Percentiles rank a stretch among this genome's conserved stretches.
phyloP scores from a whole-genome alignment of 2,888 invertebrate genomes.

The Nemapogon koenigi region DNA sequence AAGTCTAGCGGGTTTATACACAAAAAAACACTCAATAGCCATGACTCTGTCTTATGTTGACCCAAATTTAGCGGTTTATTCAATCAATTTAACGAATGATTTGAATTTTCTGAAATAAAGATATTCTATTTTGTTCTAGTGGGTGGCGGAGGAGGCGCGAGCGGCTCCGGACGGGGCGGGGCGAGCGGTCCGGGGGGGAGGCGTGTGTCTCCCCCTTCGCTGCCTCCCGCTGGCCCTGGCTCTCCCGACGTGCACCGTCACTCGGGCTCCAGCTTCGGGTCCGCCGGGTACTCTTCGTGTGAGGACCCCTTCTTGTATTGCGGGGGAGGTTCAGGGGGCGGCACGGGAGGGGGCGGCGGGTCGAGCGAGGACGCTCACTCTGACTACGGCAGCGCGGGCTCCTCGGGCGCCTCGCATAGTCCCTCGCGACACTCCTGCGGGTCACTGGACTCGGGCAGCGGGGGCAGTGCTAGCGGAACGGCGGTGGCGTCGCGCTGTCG shows the following conservation, averaged over 20 bases:
- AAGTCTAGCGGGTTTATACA: too few species aligned
- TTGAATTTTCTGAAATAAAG: too few species aligned
- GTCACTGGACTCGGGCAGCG: conserved; percentile 89
- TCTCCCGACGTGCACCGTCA: conserved; percentile 72
- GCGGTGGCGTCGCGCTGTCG: conserved; percentile 73
- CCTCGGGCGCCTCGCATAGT: conserved; percentile 86
- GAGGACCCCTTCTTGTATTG: conserved; percentile 77
- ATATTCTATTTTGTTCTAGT: conserved; percentile 61
- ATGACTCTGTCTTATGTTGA: too few species aligned
- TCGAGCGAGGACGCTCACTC: conserved; percentile 69
- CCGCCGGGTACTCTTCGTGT: conserved; percentile 77
- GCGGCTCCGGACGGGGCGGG: conserved; percentile 70
- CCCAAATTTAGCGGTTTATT: too few species aligned
- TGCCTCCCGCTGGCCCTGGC: conserved; percentile 76
- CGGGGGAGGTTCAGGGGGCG: too few species aligned
- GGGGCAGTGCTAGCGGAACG: conserved; percentile 80
- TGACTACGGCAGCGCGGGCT: conserved; percentile 70
- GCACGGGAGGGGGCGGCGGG: too few species aligned
- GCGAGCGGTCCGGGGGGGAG: conserved; percentile 88
- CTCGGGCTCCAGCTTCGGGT: conserved; percentile 81
- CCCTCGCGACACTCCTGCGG: conserved; percentile 91
- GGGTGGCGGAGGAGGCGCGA: conserved; percentile 85
- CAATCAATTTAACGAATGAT: too few species aligned
- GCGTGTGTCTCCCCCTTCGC: conserved; percentile 89
- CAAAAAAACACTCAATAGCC: too few species aligned